phyloP scores from a whole-genome alignment of 2,888 invertebrate genomes.

The Eupithecia exiguata region DNA sequence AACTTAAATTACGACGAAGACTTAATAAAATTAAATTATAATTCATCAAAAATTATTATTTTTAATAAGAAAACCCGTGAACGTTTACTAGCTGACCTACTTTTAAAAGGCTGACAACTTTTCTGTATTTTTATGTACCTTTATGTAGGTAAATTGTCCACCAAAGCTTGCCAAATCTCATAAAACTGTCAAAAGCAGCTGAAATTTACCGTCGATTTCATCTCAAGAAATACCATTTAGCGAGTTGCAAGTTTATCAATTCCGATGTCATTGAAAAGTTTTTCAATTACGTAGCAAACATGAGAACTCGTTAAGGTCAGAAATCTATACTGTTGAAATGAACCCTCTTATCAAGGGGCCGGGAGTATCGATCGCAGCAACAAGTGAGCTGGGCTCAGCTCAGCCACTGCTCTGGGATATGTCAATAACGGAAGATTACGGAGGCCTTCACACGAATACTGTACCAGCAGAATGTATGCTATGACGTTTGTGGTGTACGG shows the following conservation, averaged over 20 bases:
- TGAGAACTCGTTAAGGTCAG: conserved; percentile 43
- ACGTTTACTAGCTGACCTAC: not conserved
- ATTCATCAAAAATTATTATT: too few species aligned
- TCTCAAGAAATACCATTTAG: not conserved
- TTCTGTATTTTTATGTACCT: not conserved
- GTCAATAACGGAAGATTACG: conserved; percentile 33
- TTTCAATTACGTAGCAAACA: conserved; percentile 28
- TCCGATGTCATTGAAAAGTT: conserved; percentile 16
- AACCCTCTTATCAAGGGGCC: conserved; percentile 60
- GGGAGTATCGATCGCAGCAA: conserved; percentile 67
- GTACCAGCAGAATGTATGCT: conserved; percentile 4
- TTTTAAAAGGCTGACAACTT: not conserved
- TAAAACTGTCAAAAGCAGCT: not conserved
- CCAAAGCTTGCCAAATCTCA: not conserved
- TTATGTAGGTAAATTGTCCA: not conserved
- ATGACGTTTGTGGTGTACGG: not conserved
- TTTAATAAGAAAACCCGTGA: too few species aligned
- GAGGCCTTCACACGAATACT: not conserved
- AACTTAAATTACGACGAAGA: too few species aligned
- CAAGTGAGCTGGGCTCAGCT: conserved; percentile 57
- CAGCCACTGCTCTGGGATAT: conserved; percentile 23
- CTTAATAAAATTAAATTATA: too few species aligned
- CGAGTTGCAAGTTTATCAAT: conserved; percentile 11
- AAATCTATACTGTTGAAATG: conserved; percentile 56
- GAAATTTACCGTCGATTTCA: not conserved